Evolutionary conservation across 2,113 vertebrate species (phyloP).

Genomic region (Rhinoptilus africanus): DNA sequence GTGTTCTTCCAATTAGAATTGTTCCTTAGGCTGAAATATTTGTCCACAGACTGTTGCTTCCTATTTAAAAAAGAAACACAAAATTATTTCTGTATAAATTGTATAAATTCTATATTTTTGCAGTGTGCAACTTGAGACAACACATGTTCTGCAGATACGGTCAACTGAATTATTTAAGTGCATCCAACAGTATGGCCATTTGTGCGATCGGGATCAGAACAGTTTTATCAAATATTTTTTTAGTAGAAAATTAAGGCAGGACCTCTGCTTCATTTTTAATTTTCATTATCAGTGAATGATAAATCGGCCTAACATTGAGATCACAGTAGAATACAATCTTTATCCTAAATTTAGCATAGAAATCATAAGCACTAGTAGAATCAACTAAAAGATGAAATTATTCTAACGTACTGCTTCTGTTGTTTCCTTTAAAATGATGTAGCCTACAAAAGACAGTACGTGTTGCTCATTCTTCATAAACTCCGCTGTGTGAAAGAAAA

Average conservation of each 20-base stretch:
- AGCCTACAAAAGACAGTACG: not conserved
- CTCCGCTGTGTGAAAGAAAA: not conserved
- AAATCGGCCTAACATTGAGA: not conserved
- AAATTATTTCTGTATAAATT: not conserved
- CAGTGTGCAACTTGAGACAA: not conserved
- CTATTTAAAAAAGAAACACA: slow-evolving; percentile 21
- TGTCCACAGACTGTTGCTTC: slow-evolving; percentile 24
- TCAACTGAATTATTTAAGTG: not conserved
- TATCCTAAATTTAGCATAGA: not conserved
- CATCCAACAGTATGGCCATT: not conserved
- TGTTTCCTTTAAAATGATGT: not conserved
- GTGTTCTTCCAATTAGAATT: slow-evolving; percentile 79
- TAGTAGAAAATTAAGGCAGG: not conserved
- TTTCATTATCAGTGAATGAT: not conserved
- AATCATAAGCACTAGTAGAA: not conserved
- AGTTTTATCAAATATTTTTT: not conserved
- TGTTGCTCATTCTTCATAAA: not conserved
- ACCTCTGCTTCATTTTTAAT: not conserved
- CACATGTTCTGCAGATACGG: not conserved
- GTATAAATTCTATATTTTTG: not conserved
- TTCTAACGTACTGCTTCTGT: not conserved
- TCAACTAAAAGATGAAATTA: not conserved
- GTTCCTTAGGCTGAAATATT: slow-evolving; percentile 74
- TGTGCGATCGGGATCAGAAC: not conserved
- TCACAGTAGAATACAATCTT: not conserved